These are phyloP conservation scores for Muscicapa comitata DNA, from an alignment of 2,797 vertebrate genomes.

Conservation along the genomic window DNA sequence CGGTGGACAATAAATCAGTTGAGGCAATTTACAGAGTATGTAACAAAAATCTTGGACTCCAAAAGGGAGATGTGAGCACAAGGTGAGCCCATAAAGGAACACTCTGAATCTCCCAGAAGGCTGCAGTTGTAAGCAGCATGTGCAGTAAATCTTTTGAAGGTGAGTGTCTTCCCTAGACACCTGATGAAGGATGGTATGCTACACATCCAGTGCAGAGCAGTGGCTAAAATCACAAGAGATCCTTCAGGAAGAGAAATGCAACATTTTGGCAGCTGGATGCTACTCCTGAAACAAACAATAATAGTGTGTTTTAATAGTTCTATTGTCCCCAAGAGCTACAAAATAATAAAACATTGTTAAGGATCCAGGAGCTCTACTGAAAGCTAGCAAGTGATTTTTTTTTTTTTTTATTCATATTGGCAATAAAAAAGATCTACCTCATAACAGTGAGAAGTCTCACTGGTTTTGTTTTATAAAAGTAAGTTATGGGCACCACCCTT, in stretches of 20 bases:
- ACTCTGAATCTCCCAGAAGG: neutral
- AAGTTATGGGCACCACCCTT: neutral
- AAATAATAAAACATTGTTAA: neutral
- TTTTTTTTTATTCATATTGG: neutral
- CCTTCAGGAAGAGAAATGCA: neutral
- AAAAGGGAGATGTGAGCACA: neutral
- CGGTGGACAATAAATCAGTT: constrained; percentile 18
- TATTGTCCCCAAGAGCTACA: neutral
- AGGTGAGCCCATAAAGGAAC: neutral
- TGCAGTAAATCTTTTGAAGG: neutral
- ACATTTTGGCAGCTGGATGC: neutral
- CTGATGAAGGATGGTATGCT: neutral
- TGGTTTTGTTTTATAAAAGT: neutral
- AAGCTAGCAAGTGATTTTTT: neutral
- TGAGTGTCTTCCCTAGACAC: neutral
- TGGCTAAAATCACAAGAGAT: neutral
- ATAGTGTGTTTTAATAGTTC: neutral
- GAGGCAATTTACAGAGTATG: neutral
- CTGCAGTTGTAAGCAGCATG: neutral
- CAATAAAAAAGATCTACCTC: neutral
- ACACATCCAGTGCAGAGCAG: neutral
- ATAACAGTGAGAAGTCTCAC: neutral
- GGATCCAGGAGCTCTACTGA: neutral
- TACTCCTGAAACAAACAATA: neutral
- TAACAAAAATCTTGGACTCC: constrained; percentile 3